Percentiles rank a stretch among this genome's conserved stretches.
phyloP scores from a whole-genome alignment of 2,797 vertebrate genomes.

The Lutra lutra region DNA sequence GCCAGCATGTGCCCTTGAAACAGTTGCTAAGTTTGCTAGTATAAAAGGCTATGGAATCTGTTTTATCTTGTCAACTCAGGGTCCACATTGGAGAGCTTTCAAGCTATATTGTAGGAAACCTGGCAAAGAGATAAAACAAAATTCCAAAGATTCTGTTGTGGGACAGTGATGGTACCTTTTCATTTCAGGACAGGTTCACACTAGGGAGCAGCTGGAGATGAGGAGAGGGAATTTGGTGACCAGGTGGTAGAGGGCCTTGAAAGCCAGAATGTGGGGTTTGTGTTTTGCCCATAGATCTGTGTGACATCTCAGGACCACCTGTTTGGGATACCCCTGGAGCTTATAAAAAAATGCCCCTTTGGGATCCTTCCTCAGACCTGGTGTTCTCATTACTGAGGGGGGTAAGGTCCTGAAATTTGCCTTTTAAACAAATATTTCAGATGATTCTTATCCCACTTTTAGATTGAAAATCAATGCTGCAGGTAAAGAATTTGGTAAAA shows the following conservation, averaged over 20 bases:
- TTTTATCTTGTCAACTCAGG: slow-evolving; percentile 16
- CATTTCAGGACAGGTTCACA: not conserved
- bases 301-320: not conserved
- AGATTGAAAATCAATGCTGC: not conserved
- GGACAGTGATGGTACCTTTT: not conserved
- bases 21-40: slow-evolving; percentile 1
- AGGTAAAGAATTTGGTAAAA: not conserved
- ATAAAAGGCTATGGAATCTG: not conserved
- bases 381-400: not conserved
- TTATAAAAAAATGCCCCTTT: not conserved
- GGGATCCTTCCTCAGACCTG: not conserved
- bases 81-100: not conserved
- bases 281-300: not conserved
- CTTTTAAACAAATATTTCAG: not conserved
- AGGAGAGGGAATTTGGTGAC: not conserved
- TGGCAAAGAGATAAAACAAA: not conserved
- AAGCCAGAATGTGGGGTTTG: not conserved
- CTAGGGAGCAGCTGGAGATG: not conserved
- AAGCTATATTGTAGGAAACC: not conserved
- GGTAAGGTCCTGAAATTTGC: not conserved
- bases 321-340: not conserved
- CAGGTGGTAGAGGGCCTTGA: not conserved
- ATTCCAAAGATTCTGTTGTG: not conserved
- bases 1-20: not conserved
- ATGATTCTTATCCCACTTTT: not conserved